Base-by-base conservation (phyloP, 2,888 invertebrate species). In the Aphidoletes aphidimyza region DNA sequence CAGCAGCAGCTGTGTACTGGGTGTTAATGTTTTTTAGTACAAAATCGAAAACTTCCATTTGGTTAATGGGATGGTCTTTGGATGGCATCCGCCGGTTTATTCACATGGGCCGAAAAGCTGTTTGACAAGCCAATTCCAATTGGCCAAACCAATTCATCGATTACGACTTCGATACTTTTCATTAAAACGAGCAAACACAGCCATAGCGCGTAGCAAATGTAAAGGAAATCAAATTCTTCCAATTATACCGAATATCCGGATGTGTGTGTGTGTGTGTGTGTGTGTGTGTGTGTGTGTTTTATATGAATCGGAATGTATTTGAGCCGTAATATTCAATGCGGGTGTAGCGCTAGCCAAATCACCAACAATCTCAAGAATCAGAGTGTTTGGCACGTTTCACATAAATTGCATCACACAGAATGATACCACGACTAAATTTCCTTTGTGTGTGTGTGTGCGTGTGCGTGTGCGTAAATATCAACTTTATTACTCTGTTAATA, bases 171-270 rank as follows among this genome's bases (percentile, higher is more conserved):
- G 69, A 69, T 69, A 30, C 69, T 69, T 69, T 69, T 69, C 69
- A 69, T 69, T 69, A 69, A 69, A 69, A 11, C 11, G 69, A 30
- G 30, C 69, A 69, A 69, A 69, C 54, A 17, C 17, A 3, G 47
- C 17, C 2, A n/a, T 3, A 54, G 3, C 54, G 26, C 3, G 17
- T 30, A 30, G 3, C 34, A 2, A 30, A 69, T 30, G 1, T 11
- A 69, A 69, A 69, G 69, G 69, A 69, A 69, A 69, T 69, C 69
- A 69, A 30, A 69, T 69, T 69, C 69, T 14, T 11, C 34, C 69
- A 69, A 69, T 69, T 69, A 69, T 69, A 2, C 54, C 22, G 54
- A 26, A 26, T 30, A 69, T 69, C 34, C 26, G 30, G 69, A 30
- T 69, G 69, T 69, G 30, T 54, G 6, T 26, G 54, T 42, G 11